Base-by-base conservation (phyloP, 2,113 vertebrate genomes). In the Cyphotilapia sp. region DNA sequence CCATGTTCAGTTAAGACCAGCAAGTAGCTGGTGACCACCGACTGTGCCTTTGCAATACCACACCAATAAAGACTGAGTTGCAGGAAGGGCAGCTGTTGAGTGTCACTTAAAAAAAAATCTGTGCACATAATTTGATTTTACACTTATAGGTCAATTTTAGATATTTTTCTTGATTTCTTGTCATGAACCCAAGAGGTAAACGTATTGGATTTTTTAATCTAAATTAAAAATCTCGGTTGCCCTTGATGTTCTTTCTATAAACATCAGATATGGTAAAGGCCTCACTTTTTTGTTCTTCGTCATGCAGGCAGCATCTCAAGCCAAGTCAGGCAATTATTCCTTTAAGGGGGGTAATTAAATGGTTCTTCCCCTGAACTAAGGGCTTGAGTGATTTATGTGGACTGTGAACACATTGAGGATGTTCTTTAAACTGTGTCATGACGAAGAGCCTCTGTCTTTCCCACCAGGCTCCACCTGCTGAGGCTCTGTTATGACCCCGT, bases 311-410 rank as follows among this genome's bases (percentile, higher is more conserved):
- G 59, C 83, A 86, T 88, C 84, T 92, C 82, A 33, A 78, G 89
- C 91, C 91, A 95, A 91, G 90, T 86, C 57, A n/a, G 90, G 85
- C 83, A 91, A 93, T 95, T 83, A 94, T 93, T 92, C 83, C 89
- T 94, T 95, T 93, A 89, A 92, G 91, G 85, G 49, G 80, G 89
- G 86, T 92, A 95, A 96, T 96, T 95, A 95, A 95, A 94, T 82
- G 74, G 84, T 86, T 85, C 90, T 88, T 92, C 45, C 83, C 80
- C 81, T 88, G 88, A 92, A 91, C 88, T 10, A 83, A 84, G 66
- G 78, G 81, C 80, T 82, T 83, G 71, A 90, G 66, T 93, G 93
- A 95, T 94, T 94, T 93, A 95, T 85, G 86, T 81, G 81, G 74
- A 61, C 83, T 82, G 31, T 74, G 85, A 88, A 85, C 85, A 85